A percentile compares a stretch with the other conserved stretches of the same genome.
Evolutionary conservation across 2,113 vertebrate species (phyloP).

Genomic region (Thomomys bottae): DNA sequence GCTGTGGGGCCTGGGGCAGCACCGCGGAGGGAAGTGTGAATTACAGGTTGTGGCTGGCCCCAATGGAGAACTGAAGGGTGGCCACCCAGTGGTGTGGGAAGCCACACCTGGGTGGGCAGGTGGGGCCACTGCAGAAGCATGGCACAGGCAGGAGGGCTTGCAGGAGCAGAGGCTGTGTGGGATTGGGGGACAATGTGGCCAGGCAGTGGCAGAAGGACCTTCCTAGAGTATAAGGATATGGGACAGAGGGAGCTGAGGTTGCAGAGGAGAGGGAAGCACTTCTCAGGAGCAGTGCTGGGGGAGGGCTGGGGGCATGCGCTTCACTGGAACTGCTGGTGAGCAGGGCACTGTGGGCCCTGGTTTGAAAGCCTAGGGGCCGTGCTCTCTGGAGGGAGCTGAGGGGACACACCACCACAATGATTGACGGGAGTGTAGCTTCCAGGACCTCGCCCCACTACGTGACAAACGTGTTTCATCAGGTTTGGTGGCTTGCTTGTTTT

Average conservation of each 20-base stretch:
- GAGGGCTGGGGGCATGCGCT: too few relatives aligned
- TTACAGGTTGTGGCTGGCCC: neutral
- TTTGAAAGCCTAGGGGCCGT: rapidly evolving
- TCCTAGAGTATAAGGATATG: too few relatives aligned
- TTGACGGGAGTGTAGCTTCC: neutral
- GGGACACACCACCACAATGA: too few relatives aligned
- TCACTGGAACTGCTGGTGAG: neutral
- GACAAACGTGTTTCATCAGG: rapidly evolving
- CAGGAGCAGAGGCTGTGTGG: neutral
- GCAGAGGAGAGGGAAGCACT: too few relatives aligned
- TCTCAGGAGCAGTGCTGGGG: too few relatives aligned
- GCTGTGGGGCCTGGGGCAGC: neutral
- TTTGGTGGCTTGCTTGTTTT: neutral
- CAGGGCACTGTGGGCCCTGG: neutral
- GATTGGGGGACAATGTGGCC: neutral
- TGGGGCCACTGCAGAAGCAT: neutral
- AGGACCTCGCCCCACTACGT: rapidly evolving
- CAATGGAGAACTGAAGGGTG: neutral
- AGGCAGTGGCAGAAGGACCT: neutral
- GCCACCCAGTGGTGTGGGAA: too few relatives aligned
- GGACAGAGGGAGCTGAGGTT: neutral
- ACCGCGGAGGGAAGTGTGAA: neutral
- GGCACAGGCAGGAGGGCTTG: rapidly evolving
- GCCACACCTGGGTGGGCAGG: too few relatives aligned
- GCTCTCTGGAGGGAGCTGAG: neutral